Evolutionary conservation across 2,888 invertebrate genomes (phyloP), one percentile per base, ranked within the genome.

Genomic region (Oxytorus armatus): DNA sequence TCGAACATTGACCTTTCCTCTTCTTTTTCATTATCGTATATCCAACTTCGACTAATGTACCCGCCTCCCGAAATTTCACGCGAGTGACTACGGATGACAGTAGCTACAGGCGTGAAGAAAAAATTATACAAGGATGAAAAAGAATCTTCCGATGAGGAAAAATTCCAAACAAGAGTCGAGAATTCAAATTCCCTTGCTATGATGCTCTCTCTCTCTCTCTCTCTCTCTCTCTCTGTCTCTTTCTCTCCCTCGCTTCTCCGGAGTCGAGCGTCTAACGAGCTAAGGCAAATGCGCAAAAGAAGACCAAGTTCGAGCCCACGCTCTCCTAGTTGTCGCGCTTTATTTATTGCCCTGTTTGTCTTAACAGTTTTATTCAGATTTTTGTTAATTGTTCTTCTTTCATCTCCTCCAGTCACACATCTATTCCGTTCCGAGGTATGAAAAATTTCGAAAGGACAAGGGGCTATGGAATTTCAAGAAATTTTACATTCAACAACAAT

Each of bases 1-100:
- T 63, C 81, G 81, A 79, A 42, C 83, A 42, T 83, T 83, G 79
- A 83, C 81, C 83, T 72, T 65, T 14, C 68, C 25, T 51, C 66
- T 33, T 66, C 42, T 70, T 63, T 53, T 44, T 39, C 33, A 4
- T 16, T 16, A 23, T 55, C 10, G 69, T 42, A 70, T 70, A 57
- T 70, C n/a, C 25, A 53, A 14, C 44, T 33, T 23, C 47, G 63
- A 33, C 63, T 63, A 65, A 63, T 16, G 53, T 55, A 18, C 18
- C 42, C 4, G 18, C 11, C 21, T 36, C 36, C 25, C 39, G 55
- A 55, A 55, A 70, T 36, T 47, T 49, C 61, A 39, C 51, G 25
- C 21, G 55, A 10, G 57, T 25, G 39, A 25, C 49, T 49, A 33
- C 18, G 66, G 55, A 75, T 66, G 55, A 47, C 36, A 65, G 42